phyloP scores from a whole-genome alignment of 2,888 invertebrate genomes.

The Endotricha flammealis region DNA sequence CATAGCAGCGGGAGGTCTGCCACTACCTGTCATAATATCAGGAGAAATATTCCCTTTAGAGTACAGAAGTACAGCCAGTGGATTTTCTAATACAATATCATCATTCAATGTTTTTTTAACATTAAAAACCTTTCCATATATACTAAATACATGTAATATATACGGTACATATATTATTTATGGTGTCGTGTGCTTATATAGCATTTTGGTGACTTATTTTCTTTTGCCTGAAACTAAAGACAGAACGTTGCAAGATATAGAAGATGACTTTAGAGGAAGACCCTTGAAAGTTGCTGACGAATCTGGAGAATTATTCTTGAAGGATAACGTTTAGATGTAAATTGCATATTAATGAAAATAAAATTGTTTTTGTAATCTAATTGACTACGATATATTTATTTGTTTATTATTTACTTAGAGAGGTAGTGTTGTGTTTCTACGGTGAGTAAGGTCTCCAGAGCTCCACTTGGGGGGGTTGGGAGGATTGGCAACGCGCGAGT shows the following conservation, averaged over 20 bases:
- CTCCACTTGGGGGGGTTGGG: no score
- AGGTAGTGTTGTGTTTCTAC: no score
- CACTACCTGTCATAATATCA: conserved; percentile 20
- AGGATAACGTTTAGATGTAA: no score
- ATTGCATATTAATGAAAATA: no score
- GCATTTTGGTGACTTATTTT: not conserved
- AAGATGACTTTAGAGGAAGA: conserved; percentile 3
- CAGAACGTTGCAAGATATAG: conserved; percentile 10
- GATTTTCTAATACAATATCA: conserved; percentile 22
- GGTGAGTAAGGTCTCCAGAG: no score
- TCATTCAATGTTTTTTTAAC: conserved; percentile 16
- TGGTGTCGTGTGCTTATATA: conserved; percentile 11
- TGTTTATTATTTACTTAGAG: no score
- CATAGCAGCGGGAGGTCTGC: conserved; percentile 20
- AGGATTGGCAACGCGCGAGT: no score
- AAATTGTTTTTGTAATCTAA: no score
- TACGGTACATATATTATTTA: conserved; percentile 18
- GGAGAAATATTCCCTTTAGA: conserved; percentile 28
- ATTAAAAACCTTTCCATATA: conserved; percentile 19
- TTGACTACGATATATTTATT: no score
- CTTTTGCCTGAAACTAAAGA: conserved; percentile 14
- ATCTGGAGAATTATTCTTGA: not conserved
- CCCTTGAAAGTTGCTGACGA: not conserved
- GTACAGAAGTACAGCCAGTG: conserved; percentile 29
- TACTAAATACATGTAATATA: conserved; percentile 18